These are phyloP conservation scores for Lymantria dispar DNA, from an alignment of 2,888 invertebrate genomes.

Conservation along the genomic window DNA sequence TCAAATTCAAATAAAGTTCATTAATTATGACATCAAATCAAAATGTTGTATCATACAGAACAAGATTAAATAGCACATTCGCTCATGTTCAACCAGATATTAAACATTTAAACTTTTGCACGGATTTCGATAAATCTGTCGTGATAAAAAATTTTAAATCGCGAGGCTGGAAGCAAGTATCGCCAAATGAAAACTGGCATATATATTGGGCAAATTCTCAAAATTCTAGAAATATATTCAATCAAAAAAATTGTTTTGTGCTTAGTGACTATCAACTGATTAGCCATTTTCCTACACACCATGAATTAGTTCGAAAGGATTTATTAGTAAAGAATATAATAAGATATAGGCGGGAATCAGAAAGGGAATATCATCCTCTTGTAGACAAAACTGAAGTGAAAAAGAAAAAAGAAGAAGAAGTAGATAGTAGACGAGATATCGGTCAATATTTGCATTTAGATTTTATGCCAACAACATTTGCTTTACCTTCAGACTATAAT, in stretches of 20 bases:
- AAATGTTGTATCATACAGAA: background rate
- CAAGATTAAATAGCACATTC: background rate
- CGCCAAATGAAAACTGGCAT: constrained; percentile 96
- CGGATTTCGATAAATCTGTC: constrained; percentile 58
- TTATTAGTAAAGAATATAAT: constrained; percentile 97
- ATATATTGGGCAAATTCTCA: constrained; percentile 97
- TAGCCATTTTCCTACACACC: constrained; percentile 97
- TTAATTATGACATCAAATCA: background rate
- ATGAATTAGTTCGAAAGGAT: constrained; percentile 97
- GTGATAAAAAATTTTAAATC: constrained; percentile 59
- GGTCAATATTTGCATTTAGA: constrained; percentile 90
- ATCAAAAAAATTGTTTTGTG: constrained; percentile 55
- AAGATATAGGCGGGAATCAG: constrained; percentile 94
- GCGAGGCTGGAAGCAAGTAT: constrained; percentile 88
- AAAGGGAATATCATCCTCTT: constrained; percentile 93
- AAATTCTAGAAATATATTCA: constrained; percentile 94
- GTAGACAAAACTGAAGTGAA: constrained; percentile 87
- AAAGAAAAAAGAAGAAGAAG: background rate
- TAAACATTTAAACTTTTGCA: constrained; percentile 46
- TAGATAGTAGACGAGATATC: constrained; percentile 84
- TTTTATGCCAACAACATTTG: constrained; percentile 96
- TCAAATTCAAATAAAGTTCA: too few species aligned
- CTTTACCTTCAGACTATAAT: constrained; percentile 97
- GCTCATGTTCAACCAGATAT: background rate
- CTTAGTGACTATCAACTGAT: constrained; percentile 94